Conservation (phyloP, 2,113 vertebrate genomes). For the Hypomesus transpacificus region DNA sequence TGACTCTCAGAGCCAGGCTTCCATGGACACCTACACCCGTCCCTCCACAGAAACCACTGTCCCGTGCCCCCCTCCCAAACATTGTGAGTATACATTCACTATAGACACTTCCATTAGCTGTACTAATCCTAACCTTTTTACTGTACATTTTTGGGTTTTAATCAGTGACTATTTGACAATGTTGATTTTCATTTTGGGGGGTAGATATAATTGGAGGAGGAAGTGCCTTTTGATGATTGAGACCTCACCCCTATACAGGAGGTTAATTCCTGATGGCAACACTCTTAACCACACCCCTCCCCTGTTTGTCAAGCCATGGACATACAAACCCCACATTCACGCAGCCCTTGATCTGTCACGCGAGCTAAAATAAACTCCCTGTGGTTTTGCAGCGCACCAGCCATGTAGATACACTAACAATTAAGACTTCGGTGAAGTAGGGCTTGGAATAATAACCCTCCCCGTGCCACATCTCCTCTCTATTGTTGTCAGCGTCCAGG, state of each 20-base stretch:
- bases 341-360: neutral
- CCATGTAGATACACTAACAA: neutral
- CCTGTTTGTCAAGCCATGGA: too few species aligned
- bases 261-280: neutral
- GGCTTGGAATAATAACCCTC: conserved; percentile 1
- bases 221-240: neutral
- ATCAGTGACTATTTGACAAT: too few species aligned
- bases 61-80: conserved; percentile 73
- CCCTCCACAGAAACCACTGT: conserved; percentile 73
- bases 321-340: neutral
- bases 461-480: neutral
- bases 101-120: too few species aligned
- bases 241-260: neutral
- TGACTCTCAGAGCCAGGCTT: conserved; percentile 81
- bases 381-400: neutral
- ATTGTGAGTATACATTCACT: conserved; percentile 78
- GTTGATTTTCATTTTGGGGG: too few species aligned
- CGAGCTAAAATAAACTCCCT: neutral
- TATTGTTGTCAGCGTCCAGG: neutral
- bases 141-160: too few species aligned
- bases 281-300: neutral
- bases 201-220: neutral
- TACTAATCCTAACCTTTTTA: too few species aligned
- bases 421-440: conserved; percentile 15
- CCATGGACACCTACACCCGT: conserved; percentile 74